Base-by-base conservation (phyloP, 1,140 invertebrate species). In the Lordiphosa stackelbergi region DNA sequence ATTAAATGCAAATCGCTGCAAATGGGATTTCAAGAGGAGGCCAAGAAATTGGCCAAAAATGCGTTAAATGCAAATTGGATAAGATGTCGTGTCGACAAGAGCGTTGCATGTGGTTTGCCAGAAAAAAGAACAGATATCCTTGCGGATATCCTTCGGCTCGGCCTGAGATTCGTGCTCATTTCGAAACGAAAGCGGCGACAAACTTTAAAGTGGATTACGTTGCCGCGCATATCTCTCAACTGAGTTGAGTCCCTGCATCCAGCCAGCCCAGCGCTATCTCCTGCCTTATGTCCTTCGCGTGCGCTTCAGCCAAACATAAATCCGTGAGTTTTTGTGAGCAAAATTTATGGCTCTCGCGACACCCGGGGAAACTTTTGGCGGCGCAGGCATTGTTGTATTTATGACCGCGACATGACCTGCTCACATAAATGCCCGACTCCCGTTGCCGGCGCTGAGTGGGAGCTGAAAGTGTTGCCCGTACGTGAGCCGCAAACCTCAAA, bases 351-450 rank as follows among this genome's bases (percentile, higher is more conserved):
- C 75, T 61, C 51, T 70, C 61, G 75, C 75, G 75, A 79, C 75
- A 83, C 75, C 78, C 65, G 45, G 69, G 43, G 54, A 84, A 83
- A 74, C 46, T 72, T 71, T 83, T 70, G 69, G 68, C 61, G 65
- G 69, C 65, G 55, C 49, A 28, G 54, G 69, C 58, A 75, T 73
- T 83, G 62, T 81, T 79, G 73, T 85, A 85, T 85, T 85, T 85
- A 85, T 85, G 81, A 85, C 83, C 83, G 81, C 83, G 75, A 85
- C 81, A 85, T 85, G 81, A 85, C 81, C 83, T 85, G 81, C 64
- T 73, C 63, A 66, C 73, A 70, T 63, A 73, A 75, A 74, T 59
- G 65, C 57, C 38, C 53, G 48, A 49, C 38, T 53, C 35, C 58
- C 55, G 48, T 46, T 45, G 16, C 36, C 22, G 43, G 38, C 43